A percentile compares a stretch with the other conserved stretches of the same genome.
Evolutionary conservation across 2,113 vertebrate genomes (phyloP).

Genomic region (Smithornis capensis): DNA sequence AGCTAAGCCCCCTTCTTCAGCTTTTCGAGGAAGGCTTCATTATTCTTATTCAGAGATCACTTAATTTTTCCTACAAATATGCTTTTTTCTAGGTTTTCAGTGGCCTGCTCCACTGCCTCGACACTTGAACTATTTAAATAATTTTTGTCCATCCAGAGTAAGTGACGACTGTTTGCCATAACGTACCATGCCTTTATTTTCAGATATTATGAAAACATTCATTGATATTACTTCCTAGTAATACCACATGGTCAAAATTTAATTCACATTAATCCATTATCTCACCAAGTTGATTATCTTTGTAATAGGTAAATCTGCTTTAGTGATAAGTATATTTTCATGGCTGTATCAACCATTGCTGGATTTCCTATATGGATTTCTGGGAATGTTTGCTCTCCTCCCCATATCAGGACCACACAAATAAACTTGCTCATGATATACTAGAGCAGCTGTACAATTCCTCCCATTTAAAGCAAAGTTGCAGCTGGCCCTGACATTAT

Average conservation of each 20-base stretch:
- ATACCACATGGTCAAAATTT: neutral
- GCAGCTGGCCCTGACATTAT: neutral
- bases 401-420: neutral
- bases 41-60: neutral
- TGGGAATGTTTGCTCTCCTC: neutral
- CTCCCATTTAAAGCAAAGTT: neutral
- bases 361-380: neutral
- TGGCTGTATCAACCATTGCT: neutral
- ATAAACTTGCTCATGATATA: neutral
- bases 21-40: neutral
- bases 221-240: neutral
- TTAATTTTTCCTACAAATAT: neutral
- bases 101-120: neutral
- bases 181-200: neutral
- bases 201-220: neutral
- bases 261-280: neutral
- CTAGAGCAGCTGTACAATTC: slow-evolving; percentile 22
- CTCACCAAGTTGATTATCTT: neutral
- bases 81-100: neutral
- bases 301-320: neutral
- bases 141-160: neutral
- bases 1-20: neutral
- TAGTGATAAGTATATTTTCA: neutral
- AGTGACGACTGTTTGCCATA: neutral
- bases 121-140: neutral